A percentile compares a stretch with the other conserved stretches of the same genome.
These are phyloP conservation scores for Neosilurus hyrtlii DNA, from an alignment of 2,797 vertebrate genomes.

Conservation along the genomic window DNA sequence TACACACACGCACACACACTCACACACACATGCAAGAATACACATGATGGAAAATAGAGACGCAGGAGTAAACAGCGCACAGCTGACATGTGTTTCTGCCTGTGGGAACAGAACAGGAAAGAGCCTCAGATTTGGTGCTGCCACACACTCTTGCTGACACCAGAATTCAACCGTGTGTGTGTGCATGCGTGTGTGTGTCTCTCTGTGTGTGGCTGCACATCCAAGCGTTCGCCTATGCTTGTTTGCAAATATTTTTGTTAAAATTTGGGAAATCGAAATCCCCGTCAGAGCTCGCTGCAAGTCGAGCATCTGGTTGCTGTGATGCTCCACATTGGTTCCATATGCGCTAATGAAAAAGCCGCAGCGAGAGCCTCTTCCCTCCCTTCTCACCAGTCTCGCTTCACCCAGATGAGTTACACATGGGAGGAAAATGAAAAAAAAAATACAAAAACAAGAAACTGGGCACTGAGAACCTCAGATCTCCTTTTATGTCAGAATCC, in stretches of 20 bases:
- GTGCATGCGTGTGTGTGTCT: conserved; percentile 12
- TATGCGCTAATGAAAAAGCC: conserved; percentile 40
- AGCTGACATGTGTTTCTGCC: conserved; percentile 55
- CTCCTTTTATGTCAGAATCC: conserved; percentile 15
- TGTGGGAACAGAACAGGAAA: conserved; percentile 55
- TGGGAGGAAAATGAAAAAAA: conserved; percentile 21
- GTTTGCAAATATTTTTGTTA: conserved; percentile 35
- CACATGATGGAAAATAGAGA: conserved; percentile 44
- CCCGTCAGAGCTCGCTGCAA: conserved; percentile 25
- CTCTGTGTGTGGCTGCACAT: not conserved
- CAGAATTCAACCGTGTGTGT: conserved; percentile 26
- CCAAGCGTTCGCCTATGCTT: not conserved
- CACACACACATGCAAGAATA: conserved; percentile 46
- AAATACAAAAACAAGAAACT: not conserved
- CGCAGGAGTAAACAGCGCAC: conserved; percentile 51
- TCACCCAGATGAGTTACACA: conserved; percentile 25
- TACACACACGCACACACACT: conserved; percentile 15
- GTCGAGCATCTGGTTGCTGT: conserved; percentile 26
- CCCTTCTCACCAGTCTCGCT: conserved; percentile 33
- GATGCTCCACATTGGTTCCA: conserved; percentile 46
- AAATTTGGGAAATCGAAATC: conserved; percentile 27
- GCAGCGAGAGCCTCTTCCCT: conserved; percentile 14
- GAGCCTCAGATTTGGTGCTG: conserved; percentile 46
- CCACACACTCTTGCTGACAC: conserved; percentile 48
- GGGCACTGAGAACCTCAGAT: conserved; percentile 13